These are phyloP conservation scores for Chesias legatella DNA, from an alignment of 2,888 invertebrate genomes.

Conservation along the genomic window DNA sequence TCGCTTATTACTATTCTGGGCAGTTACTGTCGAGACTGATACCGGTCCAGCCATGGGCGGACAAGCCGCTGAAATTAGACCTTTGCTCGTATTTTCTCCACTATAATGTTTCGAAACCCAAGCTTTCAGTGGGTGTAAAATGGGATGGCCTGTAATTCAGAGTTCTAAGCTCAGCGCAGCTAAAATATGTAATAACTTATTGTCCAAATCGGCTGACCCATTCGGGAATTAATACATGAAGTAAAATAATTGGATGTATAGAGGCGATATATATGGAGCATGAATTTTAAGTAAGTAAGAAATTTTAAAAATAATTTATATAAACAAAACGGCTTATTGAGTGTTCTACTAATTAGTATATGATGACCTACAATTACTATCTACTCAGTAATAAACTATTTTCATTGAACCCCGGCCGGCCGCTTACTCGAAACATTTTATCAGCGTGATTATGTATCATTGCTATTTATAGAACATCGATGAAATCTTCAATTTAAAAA, in stretches of 20 bases:
- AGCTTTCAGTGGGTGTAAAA: too few species aligned
- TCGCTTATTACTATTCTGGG: slow-evolving; percentile 20
- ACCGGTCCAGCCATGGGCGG: slow-evolving; percentile 42
- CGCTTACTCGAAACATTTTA: slow-evolving; percentile 26
- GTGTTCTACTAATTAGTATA: not conserved
- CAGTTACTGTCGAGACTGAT: slow-evolving; percentile 45
- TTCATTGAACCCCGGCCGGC: slow-evolving; percentile 4
- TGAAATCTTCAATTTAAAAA: not conserved
- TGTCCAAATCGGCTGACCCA: too few species aligned
- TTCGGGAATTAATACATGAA: too few species aligned
- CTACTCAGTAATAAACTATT: not conserved
- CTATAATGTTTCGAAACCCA: not conserved
- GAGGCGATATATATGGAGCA: too few species aligned
- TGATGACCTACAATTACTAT: not conserved
- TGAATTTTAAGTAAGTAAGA: too few species aligned
- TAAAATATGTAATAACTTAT: too few species aligned
- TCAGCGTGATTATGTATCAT: too few species aligned
- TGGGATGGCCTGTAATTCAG: too few species aligned
- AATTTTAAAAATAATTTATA: too few species aligned
- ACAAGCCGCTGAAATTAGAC: slow-evolving; percentile 50
- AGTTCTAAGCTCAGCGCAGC: too few species aligned
- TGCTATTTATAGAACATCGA: too few species aligned
- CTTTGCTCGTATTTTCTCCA: not conserved
- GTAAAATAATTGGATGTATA: too few species aligned
- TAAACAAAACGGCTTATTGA: not conserved